These are phyloP conservation scores for Lasioglossum marginatum DNA, from an alignment of 2,888 invertebrate species.

Conservation along the genomic window DNA sequence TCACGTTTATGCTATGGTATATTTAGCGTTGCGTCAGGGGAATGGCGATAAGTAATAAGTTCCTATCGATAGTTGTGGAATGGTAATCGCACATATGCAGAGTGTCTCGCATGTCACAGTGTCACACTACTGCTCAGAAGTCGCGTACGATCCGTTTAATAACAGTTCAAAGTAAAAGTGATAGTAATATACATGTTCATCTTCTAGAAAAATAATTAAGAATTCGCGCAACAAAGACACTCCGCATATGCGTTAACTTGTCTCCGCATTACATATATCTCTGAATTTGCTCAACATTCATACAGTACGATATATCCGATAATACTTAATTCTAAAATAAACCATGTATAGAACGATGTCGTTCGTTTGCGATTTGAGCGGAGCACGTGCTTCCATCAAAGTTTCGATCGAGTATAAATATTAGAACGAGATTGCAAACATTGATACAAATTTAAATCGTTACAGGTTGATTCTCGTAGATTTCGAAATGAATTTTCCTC, in stretches of 20 bases:
- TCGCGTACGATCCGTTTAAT: background rate
- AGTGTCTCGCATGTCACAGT: background rate
- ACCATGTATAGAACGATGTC: conserved; percentile 45
- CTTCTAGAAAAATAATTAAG: background rate
- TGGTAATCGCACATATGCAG: background rate
- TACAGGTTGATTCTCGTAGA: background rate
- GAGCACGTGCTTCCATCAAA: conserved; percentile 2
- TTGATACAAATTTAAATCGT: background rate
- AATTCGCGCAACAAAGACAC: background rate
- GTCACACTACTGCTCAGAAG: too few species aligned
- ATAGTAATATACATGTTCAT: background rate
- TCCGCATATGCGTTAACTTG: background rate
- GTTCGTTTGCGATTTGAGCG: conserved; percentile 16
- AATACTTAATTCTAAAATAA: conserved; percentile 42
- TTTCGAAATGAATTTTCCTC: background rate
- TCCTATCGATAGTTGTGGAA: background rate
- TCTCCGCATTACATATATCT: conserved; percentile 16
- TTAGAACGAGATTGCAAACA: conserved; percentile 47
- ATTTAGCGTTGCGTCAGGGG: background rate
- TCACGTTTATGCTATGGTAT: background rate
- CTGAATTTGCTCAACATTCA: background rate
- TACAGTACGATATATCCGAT: background rate
- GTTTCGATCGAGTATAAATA: conserved; percentile 16
- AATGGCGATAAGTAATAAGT: background rate
- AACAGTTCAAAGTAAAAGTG: background rate